phyloP scores from a whole-genome alignment of 2,113 vertebrate genomes.

The Chaetorhynchus papuensis region DNA sequence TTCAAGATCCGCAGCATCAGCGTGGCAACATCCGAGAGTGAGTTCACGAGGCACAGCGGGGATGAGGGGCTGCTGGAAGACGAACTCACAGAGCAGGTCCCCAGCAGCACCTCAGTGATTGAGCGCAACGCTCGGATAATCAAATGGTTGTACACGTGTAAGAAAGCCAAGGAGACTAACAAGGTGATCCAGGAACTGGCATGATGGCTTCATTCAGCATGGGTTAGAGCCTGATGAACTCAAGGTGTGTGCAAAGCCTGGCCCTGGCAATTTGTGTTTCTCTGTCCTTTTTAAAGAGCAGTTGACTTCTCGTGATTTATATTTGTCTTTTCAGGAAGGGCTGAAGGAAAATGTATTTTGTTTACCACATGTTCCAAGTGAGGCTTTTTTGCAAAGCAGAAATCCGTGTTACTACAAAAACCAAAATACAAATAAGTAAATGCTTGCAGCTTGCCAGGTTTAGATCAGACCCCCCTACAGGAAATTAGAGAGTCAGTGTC shows the following conservation, averaged over 20 bases:
- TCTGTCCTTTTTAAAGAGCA: background rate
- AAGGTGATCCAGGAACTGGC: conserved; percentile 78
- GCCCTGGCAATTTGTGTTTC: background rate
- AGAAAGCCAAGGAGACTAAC: conserved; percentile 78
- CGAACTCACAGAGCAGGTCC: conserved; percentile 72
- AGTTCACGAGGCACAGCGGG: conserved; percentile 80
- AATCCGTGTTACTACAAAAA: background rate
- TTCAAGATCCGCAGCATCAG: conserved; percentile 80
- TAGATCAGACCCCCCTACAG: background rate
- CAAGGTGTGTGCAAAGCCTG: conserved; percentile 34
- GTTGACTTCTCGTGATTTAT: background rate
- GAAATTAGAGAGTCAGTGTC: background rate
- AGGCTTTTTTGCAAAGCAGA: background rate
- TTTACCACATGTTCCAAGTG: background rate
- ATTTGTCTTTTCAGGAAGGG: background rate
- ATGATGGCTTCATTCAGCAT: conserved; percentile 25
- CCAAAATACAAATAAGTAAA: background rate
- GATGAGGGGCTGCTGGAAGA: conserved; percentile 81
- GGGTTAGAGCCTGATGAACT: background rate
- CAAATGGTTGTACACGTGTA: conserved; percentile 96
- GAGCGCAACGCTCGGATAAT: conserved; percentile 97
- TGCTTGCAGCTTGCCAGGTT: background rate
- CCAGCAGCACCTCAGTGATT: conserved; percentile 80
- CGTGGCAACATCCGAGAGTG: conserved; percentile 79
- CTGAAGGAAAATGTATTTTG: background rate